These are phyloP conservation scores for Acyrthosiphon pisum DNA, from an alignment of 1,140 invertebrate genomes.

Conservation along the genomic window DNA sequence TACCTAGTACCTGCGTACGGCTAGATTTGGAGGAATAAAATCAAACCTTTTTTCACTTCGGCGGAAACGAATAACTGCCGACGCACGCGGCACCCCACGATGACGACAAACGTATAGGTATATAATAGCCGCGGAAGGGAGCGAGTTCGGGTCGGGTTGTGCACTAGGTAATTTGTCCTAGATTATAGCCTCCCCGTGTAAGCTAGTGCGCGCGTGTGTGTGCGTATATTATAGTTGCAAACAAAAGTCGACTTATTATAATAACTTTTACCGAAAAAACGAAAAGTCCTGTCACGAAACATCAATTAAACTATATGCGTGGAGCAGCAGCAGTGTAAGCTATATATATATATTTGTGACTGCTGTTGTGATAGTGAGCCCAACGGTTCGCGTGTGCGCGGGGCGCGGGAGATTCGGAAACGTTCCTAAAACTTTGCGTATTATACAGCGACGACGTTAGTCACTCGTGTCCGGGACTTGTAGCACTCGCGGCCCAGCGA, in stretches of 20 bases:
- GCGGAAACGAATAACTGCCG: not conserved
- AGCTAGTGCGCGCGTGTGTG: not conserved
- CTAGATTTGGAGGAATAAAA: not conserved
- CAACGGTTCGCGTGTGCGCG: not conserved
- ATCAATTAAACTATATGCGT: conserved; percentile 39
- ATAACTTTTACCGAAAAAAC: conserved; percentile 43
- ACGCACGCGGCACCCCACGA: not conserved
- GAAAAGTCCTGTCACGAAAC: conserved; percentile 45
- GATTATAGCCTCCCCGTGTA: not conserved
- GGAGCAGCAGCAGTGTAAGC: not conserved
- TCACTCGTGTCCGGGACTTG: conserved; percentile 30
- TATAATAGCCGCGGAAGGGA: not conserved
- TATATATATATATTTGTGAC: not conserved
- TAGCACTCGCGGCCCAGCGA: not conserved
- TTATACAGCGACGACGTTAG: not conserved
- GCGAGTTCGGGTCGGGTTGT: not conserved
- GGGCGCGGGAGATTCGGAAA: not conserved
- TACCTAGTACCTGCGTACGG: not conserved
- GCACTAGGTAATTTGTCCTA: conserved; percentile 18
- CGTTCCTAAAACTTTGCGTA: not conserved
- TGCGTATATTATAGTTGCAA: not conserved
- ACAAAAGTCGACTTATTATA: conserved; percentile 35
- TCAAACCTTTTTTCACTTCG: not conserved
- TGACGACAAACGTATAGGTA: not conserved
- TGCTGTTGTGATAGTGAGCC: not conserved